Base-by-base conservation (phyloP, 2,113 vertebrate genomes). In the Elaphurus davidianus region DNA sequence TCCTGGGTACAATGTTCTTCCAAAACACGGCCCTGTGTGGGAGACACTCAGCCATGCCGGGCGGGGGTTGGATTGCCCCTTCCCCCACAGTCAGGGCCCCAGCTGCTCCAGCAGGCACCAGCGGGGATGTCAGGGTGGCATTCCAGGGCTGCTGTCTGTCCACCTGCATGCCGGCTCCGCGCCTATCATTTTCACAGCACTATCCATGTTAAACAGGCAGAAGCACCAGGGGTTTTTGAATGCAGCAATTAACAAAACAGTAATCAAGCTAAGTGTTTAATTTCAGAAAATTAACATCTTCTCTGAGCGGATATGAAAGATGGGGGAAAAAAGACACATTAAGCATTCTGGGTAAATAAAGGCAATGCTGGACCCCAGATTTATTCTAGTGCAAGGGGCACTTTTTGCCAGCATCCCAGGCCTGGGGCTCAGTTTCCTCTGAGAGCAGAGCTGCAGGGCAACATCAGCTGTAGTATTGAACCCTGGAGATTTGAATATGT, bases 251-350 rank as follows among this genome's bases (percentile, higher is more conserved):
- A 99, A 98, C 98, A 98, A 98, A 98, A 97, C 94, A 98, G 98
- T 99, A 99, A 78, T 99, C 98, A 99, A 98, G 97, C 96, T 95
- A 99, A 99, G 98, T 98, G 98, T 98, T 99, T 99, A 98, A 99
- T 99, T 99, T 99, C 91, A 98, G 97, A 98, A 98, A 98, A 98
- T 3, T 84, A 98, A 97, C 98, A 95, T 99, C 98, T 99, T 98
- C 97, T 97, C 11, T 1, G 95, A 98, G 97, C 1, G 47, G 97
- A 98, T 98, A 89, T 97, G 97, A 97, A 98, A 98, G 98, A 97
- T 76, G 74, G 76, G 76, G 95, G 94, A 76, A 76, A 87, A 98
- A 97, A 96, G 74, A 92, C 4, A 79, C 96, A 98, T 98, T 98
- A 97, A 97, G 90, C 97, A 57, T 67, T 86, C 97, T 52, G 86